These are phyloP conservation scores for Panulirus ornatus DNA, from an alignment of 1,140 invertebrate genomes.

Conservation along the genomic window DNA sequence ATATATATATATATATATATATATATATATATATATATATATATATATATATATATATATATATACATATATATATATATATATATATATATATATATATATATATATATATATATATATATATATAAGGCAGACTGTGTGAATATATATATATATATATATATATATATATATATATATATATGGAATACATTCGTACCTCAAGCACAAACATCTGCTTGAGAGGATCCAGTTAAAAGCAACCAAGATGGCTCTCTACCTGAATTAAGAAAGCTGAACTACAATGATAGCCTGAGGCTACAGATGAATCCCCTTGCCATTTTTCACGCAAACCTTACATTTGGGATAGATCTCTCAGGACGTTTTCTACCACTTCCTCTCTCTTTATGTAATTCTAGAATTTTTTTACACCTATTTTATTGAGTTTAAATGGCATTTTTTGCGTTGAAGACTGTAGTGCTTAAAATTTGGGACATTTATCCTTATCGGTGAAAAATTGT, in stretches of 20 bases:
- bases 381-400: no score
- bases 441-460: no score
- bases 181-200: neutral
- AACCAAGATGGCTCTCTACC: neutral
- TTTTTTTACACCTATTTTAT: no score
- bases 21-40: conserved; percentile 20
- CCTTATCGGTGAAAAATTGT: no score
- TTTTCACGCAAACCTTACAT: no score
- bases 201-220: neutral
- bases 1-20: conserved; percentile 1
- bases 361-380: no score
- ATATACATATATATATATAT: conserved; percentile 45
- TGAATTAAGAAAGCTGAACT: neutral
- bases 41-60: conserved; percentile 28
- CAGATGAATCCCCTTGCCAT: no score
- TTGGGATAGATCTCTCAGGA: no score
- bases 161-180: neutral
- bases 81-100: neutral
- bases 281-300: no score
- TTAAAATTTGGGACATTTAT: no score
- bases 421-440: no score
- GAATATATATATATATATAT: neutral
- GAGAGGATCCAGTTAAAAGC: neutral
- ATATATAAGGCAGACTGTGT: neutral
- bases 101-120: neutral